These are phyloP conservation scores for Luperina nickerlii DNA, from an alignment of 2,888 invertebrate genomes.

Conservation along the genomic window DNA sequence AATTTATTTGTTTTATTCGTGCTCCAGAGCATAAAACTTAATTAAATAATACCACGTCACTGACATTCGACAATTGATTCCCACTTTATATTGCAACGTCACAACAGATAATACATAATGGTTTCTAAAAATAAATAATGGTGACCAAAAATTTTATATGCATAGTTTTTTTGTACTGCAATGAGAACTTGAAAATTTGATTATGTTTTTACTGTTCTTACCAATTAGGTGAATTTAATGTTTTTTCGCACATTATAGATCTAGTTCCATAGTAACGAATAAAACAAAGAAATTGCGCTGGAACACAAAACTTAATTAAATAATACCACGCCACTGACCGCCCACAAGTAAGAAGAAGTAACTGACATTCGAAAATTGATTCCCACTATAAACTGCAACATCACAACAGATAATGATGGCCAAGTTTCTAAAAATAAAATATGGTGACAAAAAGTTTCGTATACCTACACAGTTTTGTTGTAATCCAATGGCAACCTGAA, in stretches of 20 bases:
- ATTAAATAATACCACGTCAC: slow-evolving; percentile 38
- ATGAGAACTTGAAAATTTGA: slow-evolving; percentile 1
- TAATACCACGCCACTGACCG: slow-evolving; percentile 29
- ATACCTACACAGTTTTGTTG: slow-evolving; percentile 21
- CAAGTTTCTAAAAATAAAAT: slow-evolving; percentile 21
- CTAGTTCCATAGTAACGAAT: slow-evolving; percentile 27
- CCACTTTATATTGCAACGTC: slow-evolving; percentile 30
- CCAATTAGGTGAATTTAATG: neutral
- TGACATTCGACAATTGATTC: slow-evolving; percentile 43
- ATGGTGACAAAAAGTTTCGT: slow-evolving; percentile 14
- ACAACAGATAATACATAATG: neutral
- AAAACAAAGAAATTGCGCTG: slow-evolving; percentile 21
- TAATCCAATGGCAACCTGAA: neutral
- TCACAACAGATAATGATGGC: slow-evolving; percentile 14
- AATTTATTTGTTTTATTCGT: too few relatives aligned
- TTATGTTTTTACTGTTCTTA: slow-evolving; percentile 13
- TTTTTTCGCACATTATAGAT: neutral
- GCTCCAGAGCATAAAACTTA: slow-evolving; percentile 19
- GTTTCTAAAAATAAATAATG: slow-evolving; percentile 29
- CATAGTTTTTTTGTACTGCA: slow-evolving; percentile 19
- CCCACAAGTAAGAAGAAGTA: slow-evolving; percentile 40
- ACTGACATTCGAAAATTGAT: slow-evolving; percentile 42
- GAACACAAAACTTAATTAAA: slow-evolving; percentile 41
- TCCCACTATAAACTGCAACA: slow-evolving; percentile 36
- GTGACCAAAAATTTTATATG: slow-evolving; percentile 14